These are phyloP conservation scores for Siphamia tubifer DNA, from an alignment of 2,113 vertebrate species.

Conservation along the genomic window DNA sequence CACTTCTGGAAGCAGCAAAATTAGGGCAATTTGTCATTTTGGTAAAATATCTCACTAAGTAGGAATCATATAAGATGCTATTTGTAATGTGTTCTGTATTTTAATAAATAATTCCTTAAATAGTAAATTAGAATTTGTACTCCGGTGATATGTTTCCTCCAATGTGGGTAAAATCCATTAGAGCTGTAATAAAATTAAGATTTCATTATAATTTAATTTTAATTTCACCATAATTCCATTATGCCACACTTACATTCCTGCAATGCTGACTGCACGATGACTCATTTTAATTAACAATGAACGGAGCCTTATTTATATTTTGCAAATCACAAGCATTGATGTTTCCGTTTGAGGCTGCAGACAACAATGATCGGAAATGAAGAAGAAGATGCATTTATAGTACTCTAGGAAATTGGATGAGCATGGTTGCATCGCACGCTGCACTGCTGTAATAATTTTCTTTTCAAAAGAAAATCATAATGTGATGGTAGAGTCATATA, in stretches of 20 bases:
- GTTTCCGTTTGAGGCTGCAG: not conserved
- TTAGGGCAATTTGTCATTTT: too few relatives aligned
- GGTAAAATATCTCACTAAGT: not conserved
- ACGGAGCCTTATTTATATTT: constrained; percentile 7
- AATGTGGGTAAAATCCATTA: constrained; percentile 22
- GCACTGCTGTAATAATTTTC: not conserved
- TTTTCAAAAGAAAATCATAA: not conserved
- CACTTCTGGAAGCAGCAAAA: not conserved
- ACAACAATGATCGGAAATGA: not conserved
- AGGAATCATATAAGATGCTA: not conserved
- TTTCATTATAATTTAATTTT: constrained; percentile 24
- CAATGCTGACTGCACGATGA: not conserved
- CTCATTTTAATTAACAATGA: constrained; percentile 21
- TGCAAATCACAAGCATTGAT: not conserved
- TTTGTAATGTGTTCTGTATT: not conserved
- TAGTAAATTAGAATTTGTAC: not conserved
- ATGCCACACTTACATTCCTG: not conserved
- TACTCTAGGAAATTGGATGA: not conserved
- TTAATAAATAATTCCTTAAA: not conserved
- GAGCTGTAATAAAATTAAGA: constrained; percentile 17
- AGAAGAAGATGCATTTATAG: not conserved
- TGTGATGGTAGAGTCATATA: not conserved
- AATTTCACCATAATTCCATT: constrained; percentile 12
- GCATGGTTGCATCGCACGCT: too few relatives aligned
- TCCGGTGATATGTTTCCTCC: not conserved